Evolutionary conservation across 2,113 vertebrate species (phyloP).

Genomic region (mouse (Mus musculus)): GRCm39 chr1:136732501-136733000

Average conservation of each 20-base stretch:
- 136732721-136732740: too few species aligned
- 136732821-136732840: not conserved
- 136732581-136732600: too few species aligned
- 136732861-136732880: not conserved
- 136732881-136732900: not conserved
- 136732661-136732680: not conserved
- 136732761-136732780: not conserved
- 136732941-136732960: not conserved
- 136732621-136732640: not conserved
- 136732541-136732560: not conserved
- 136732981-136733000: not conserved
- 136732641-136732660: not conserved
- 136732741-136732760: not conserved
- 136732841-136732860: not conserved
- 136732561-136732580: not conserved
- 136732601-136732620: not conserved
- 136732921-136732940: not conserved
- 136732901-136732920: not conserved
- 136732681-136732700: not conserved
- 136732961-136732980: not conserved
- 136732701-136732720: not conserved
- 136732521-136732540: not conserved
- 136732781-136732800: not conserved
- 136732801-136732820: rapidly evolving
- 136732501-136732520: not conserved